Base-by-base conservation (phyloP, 2,113 vertebrate genomes). In the Coracopsis vasa region DNA sequence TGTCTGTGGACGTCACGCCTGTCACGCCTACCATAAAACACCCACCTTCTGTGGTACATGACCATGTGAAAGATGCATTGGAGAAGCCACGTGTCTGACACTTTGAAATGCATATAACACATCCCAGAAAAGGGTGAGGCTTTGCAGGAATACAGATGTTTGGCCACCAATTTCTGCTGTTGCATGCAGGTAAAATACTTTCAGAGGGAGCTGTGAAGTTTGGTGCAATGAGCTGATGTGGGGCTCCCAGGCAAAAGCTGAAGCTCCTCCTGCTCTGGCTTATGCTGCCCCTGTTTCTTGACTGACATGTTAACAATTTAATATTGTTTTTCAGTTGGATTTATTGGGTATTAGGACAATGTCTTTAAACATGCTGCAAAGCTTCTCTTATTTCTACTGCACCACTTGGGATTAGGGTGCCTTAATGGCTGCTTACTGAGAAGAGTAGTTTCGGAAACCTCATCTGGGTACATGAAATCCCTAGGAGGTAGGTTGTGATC, bases 31-130 rank as follows among this genome's bases (percentile, higher is more conserved):
- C 37, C 1, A 9, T 31, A 54, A 70, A 92, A 65, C 23, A 56
- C 6, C 6, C 51, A 42, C 5, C 24, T 56, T 75, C 48, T 73
- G n/a, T 31, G 11, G 10, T 39, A 23, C 2, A 1, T 33, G 39
- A 29, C 73, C 4, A 1, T 3, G 20, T 28, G 70, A 50, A 85
- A 64, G 16, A 15, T 1, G 16, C 3, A 1, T 7, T 18, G 1
- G 29, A 56, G 79, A 54, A 51, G 37, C 58, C 28, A 3, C 2
- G 10, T 25, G 39, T 50, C 45, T 86, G 64, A 73, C 10, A 6
- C 53, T 24, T 53, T 3, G 2, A 54, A 79, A 64, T 16, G 21
- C 29, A 16, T 47, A 9, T 51, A 28, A 54, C 1, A 0, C 16
- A 16, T 29, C 31, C 56, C 1, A 2, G 39, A n/a, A 81, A 84